A percentile compares a stretch with the other conserved stretches of the same genome.
These are phyloP conservation scores for Cyprinodon brontotheroides DNA, from an alignment of 2,113 vertebrate genomes.

Conservation along the genomic window DNA sequence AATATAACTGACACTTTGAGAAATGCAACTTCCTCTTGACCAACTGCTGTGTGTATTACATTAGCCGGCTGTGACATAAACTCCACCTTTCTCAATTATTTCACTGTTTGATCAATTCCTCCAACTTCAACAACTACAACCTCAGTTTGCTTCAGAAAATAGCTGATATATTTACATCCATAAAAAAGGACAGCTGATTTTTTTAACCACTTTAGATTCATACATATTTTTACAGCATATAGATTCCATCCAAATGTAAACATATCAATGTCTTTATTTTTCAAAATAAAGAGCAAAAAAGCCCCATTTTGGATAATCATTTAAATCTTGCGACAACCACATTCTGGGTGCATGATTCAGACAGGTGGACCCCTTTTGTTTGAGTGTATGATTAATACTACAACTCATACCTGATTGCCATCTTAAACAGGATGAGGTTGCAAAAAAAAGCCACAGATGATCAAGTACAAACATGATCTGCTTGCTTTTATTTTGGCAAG, in stretches of 20 bases:
- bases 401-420: background rate
- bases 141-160: background rate
- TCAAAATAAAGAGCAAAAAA: background rate
- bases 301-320: background rate
- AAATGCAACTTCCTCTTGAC: conserved; percentile 3
- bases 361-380: background rate
- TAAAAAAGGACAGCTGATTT: background rate
- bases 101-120: background rate
- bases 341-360: background rate
- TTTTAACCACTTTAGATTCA: background rate
- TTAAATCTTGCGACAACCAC: background rate
- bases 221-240: background rate
- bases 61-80: conserved; percentile 10
- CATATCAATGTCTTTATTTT: background rate
- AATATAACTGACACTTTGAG: background rate
- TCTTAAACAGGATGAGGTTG: conserved; percentile 12
- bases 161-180: no score
- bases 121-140: background rate
- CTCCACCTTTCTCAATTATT: background rate
- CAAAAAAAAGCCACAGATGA: background rate
- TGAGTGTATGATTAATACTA: background rate
- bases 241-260: background rate
- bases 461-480: conserved; percentile 48
- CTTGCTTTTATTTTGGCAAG: background rate
- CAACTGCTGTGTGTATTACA: background rate